Percentiles rank a stretch among this genome's conserved stretches.
phyloP scores from a whole-genome alignment of 1,140 invertebrate species.

The Scaptomyza graminum region DNA sequence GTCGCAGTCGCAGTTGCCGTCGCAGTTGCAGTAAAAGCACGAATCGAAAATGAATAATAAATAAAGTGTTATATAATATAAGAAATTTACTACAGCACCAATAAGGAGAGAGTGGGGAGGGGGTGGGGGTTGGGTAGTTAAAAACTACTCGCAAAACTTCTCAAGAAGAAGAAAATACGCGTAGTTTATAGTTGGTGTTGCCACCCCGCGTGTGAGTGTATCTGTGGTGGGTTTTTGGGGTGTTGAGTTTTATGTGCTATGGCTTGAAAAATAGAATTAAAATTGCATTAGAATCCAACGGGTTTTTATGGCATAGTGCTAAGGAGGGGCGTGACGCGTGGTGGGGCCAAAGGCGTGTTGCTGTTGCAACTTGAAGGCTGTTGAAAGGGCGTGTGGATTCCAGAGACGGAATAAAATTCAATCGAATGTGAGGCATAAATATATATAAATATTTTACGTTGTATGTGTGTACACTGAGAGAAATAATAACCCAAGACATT shows the following conservation, averaged over 20 bases:
- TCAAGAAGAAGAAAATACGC: background rate
- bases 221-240: background rate
- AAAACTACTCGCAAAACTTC: conserved; percentile 61
- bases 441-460: background rate
- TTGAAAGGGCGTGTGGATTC: conserved; percentile 52
- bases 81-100: conserved; percentile 66
- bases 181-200: conserved; percentile 45
- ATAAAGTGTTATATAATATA: conserved; percentile 83
- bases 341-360: too few species aligned
- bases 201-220: conserved; percentile 9
- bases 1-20: conserved; percentile 14
- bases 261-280: conserved; percentile 82
- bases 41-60: conserved; percentile 83
- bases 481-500: background rate
- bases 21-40: conserved; percentile 62
- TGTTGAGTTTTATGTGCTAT: conserved; percentile 75
- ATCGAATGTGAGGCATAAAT: background rate
- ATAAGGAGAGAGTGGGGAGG: conserved; percentile 6
- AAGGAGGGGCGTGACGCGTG: background rate
- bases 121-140: conserved; percentile 22
- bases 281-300: conserved; percentile 80
- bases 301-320: conserved; percentile 55
- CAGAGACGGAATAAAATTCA: conserved; percentile 8
- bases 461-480: background rate
- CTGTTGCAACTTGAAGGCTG: conserved; percentile 67